These are phyloP conservation scores for Andinoacara biseriatus DNA, from an alignment of 2,113 vertebrate genomes.

Conservation along the genomic window DNA sequence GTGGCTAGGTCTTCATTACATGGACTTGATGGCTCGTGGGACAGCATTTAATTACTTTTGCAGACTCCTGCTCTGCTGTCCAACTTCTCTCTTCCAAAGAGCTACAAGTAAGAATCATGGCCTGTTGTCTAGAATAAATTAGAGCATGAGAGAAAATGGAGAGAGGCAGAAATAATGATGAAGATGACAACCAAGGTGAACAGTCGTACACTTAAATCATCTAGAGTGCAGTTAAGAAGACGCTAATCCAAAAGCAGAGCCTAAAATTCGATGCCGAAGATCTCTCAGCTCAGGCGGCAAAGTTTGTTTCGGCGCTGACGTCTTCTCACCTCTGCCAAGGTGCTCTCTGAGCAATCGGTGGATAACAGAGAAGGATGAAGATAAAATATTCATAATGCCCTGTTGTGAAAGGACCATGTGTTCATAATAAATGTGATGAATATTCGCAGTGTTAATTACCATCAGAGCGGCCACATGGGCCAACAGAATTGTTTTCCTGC, in stretches of 20 bases:
- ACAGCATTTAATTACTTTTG: constrained; percentile 52
- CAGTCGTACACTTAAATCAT: background rate
- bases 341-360: constrained; percentile 45
- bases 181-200: background rate
- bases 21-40: constrained; percentile 29
- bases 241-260: background rate
- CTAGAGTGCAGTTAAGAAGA: background rate
- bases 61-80: constrained; percentile 32
- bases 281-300: constrained; percentile 25
- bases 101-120: constrained; percentile 32
- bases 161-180: background rate
- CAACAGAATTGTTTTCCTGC: constrained; percentile 64
- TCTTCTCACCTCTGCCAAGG: constrained; percentile 67
- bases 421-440: constrained; percentile 72
- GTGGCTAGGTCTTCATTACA: constrained; percentile 27
- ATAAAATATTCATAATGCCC: constrained; percentile 64
- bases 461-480: constrained; percentile 68
- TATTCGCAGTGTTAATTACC: constrained; percentile 72
- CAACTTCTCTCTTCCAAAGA: constrained; percentile 9
- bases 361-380: constrained; percentile 25
- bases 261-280: constrained; percentile 14
- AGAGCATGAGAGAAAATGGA: constrained; percentile 7
- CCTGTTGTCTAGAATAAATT: constrained; percentile 34
- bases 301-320: constrained; percentile 38
- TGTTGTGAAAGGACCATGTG: constrained; percentile 68